Evolutionary conservation across 2,888 invertebrate species (phyloP).

Genomic region (Leptinotarsa juncta): DNA sequence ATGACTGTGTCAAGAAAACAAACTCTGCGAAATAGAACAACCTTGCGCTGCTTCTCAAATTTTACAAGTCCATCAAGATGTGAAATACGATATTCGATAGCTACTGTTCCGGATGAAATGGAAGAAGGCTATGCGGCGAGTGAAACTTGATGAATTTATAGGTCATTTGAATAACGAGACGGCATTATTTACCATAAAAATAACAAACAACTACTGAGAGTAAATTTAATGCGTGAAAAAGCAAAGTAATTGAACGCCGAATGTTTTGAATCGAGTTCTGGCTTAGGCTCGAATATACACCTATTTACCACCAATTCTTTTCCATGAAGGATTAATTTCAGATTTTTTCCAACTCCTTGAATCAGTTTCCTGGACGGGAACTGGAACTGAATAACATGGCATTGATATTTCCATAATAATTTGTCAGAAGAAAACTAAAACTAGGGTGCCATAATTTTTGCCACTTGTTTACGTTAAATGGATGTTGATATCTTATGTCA

Average conservation of each 20-base stretch:
- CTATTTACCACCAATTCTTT: no score
- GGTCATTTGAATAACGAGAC: slow-evolving; percentile 5
- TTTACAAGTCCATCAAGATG: slow-evolving; percentile 12
- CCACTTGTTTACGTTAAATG: no score
- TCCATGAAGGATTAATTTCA: no score
- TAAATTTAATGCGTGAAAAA: not conserved
- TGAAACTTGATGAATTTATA: slow-evolving; percentile 13
- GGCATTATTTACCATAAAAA: not conserved
- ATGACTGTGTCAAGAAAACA: not conserved
- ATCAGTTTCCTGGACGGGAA: no score
- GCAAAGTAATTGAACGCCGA: not conserved
- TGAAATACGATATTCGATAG: slow-evolving; percentile 3
- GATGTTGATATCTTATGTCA: no score
- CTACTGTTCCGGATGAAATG: not conserved
- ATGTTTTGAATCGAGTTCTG: not conserved
- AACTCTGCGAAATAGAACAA: not conserved
- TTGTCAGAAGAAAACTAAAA: no score
- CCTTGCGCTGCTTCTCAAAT: slow-evolving; percentile 10
- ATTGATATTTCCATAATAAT: no score
- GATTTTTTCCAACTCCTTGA: not conserved
- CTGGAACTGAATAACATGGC: no score
- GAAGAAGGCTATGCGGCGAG: slow-evolving; percentile 14
- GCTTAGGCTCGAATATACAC: no score
- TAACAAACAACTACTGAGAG: not conserved
- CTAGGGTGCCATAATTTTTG: no score